Conservation (phyloP, 1,140 invertebrate genomes). For the Drosophila pallidifrons region DNA sequence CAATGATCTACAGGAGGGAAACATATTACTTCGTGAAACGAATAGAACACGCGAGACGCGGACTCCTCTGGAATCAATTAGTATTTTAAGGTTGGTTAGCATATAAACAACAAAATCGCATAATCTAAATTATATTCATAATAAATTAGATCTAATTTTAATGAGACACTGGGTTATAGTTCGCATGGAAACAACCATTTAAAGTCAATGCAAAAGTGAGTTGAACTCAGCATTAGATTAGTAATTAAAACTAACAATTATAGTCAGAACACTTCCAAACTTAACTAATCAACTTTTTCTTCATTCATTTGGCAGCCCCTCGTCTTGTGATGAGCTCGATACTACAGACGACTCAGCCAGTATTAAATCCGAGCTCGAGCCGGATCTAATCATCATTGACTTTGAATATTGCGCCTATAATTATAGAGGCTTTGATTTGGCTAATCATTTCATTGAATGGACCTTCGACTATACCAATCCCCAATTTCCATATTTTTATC, state of each 20-base stretch:
- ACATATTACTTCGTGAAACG: slow-evolving; percentile 76
- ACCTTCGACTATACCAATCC: slow-evolving; percentile 94
- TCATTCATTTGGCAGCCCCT: slow-evolving; percentile 26
- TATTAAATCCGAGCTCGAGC: slow-evolving; percentile 84
- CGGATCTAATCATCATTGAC: slow-evolving; percentile 93
- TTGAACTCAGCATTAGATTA: slow-evolving; percentile 1
- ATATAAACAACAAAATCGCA: not conserved
- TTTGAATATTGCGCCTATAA: slow-evolving; percentile 98
- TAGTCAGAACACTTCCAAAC: not conserved
- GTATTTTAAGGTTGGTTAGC: slow-evolving; percentile 54
- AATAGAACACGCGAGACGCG: slow-evolving; percentile 32
- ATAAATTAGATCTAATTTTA: slow-evolving; percentile 59
- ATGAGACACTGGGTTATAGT: slow-evolving; percentile 71
- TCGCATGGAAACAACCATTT: slow-evolving; percentile 72
- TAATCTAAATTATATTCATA: not conserved
- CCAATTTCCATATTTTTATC: slow-evolving; percentile 92
- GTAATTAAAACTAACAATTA: slow-evolving; percentile 9
- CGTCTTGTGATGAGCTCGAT: slow-evolving; percentile 64
- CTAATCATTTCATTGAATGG: slow-evolving; percentile 99
- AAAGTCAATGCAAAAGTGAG: slow-evolving; percentile 67
- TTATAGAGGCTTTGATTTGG: slow-evolving; percentile 97
- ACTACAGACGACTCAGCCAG: slow-evolving; percentile 73
- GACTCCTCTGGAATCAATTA: slow-evolving; percentile 55
- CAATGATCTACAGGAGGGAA: slow-evolving; percentile 98
- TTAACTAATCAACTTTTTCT: slow-evolving; percentile 19